A percentile compares a stretch with the other conserved stretches of the same genome.
Evolutionary conservation across 2,113 vertebrate genomes (phyloP).

Genomic region (Elephantulus edwardii): DNA sequence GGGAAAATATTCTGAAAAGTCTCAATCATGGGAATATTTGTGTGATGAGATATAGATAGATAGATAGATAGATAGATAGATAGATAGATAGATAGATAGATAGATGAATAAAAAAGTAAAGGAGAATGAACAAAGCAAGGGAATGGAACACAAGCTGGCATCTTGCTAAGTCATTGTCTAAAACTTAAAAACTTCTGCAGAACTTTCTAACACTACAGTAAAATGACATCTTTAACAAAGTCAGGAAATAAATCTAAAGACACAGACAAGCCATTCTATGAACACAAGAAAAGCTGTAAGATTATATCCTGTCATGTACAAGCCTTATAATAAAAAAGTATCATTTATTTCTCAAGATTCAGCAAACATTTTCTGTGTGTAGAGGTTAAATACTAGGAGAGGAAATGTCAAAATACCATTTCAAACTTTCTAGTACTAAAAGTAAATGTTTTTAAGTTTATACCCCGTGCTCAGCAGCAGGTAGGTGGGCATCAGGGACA

Average conservation of each 20-base stretch:
- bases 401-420: conserved; percentile 3
- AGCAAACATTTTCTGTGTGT: background rate
- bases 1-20: conserved; percentile 29
- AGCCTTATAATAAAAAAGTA: too few relatives aligned
- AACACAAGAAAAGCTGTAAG: too few relatives aligned
- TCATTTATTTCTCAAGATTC: too few relatives aligned
- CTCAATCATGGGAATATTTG: conserved; percentile 10
- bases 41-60: background rate
- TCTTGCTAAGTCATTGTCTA: background rate
- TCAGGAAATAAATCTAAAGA: too few relatives aligned
- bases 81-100: conserved; percentile 20
- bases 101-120: conserved; percentile 10
- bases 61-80: too few relatives aligned
- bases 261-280: too few relatives aligned
- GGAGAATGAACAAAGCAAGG: conserved; percentile 15
- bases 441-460: background rate
- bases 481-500: too few relatives aligned
- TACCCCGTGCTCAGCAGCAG: too few relatives aligned
- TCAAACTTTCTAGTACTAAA: conserved; percentile 35
- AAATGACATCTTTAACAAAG: too few relatives aligned
- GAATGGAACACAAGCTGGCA: conserved; percentile 23
- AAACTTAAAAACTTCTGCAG: conserved; percentile 2
- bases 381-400: background rate
- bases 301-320: too few relatives aligned
- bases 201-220: too few relatives aligned